A percentile compares a stretch with the other conserved stretches of the same genome.
These are phyloP conservation scores for Bombus soroeensis DNA, from an alignment of 1,140 invertebrate species.

Conservation along the genomic window DNA sequence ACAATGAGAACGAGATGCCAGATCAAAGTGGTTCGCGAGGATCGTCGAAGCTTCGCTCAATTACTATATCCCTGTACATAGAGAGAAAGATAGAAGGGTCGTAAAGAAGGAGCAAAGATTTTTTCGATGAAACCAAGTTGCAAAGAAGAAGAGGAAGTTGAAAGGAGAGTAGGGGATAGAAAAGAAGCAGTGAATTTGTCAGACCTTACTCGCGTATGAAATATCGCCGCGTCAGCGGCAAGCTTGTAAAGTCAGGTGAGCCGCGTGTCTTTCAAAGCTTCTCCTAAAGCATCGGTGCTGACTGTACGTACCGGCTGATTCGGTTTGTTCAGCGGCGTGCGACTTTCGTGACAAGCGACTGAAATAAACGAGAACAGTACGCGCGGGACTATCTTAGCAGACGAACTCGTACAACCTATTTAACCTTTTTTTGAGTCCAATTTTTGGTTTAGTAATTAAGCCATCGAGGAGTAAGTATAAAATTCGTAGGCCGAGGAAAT, in stretches of 20 bases:
- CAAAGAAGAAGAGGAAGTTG: background rate
- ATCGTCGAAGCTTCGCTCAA: slow-evolving; percentile 57
- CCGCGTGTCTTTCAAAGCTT: slow-evolving; percentile 44
- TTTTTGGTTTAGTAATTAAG: background rate
- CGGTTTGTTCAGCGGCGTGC: slow-evolving; percentile 38
- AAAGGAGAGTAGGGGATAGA: background rate
- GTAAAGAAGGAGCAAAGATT: background rate
- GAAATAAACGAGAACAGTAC: slow-evolving; percentile 49
- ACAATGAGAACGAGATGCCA: slow-evolving; percentile 10
- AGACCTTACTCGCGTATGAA: slow-evolving; percentile 15
- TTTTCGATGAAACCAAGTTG: background rate
- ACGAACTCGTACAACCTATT: background rate
- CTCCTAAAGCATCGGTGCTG: slow-evolving; percentile 10
- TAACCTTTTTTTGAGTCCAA: background rate
- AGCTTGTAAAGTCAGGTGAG: slow-evolving; percentile 29
- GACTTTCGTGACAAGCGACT: slow-evolving; percentile 44
- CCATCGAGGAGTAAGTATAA: background rate
- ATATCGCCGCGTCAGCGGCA: slow-evolving; percentile 57
- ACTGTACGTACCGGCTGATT: slow-evolving; percentile 58
- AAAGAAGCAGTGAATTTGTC: background rate
- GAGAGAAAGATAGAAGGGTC: background rate
- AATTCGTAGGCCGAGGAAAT: background rate
- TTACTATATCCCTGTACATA: slow-evolving; percentile 38
- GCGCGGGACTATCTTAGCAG: too few species aligned
- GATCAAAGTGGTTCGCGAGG: slow-evolving; percentile 56